Evolutionary conservation across 2,797 vertebrate genomes (phyloP), one percentile per base, ranked within the genome.

Genomic region (Mareca strepera): DNA sequence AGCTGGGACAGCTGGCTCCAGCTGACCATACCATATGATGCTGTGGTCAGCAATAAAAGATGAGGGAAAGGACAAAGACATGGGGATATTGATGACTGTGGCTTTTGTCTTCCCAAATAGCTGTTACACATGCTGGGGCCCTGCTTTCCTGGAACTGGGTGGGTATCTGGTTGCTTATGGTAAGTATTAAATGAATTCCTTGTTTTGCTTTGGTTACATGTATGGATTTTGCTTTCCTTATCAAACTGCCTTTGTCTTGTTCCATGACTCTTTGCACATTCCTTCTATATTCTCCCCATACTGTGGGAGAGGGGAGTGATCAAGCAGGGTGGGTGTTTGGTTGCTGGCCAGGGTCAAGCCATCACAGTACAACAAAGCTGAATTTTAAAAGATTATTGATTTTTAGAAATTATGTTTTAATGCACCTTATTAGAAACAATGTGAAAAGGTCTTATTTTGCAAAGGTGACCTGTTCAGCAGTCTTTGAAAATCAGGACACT

Each of bases 311-410:
- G 5, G 12, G 1, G 4, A 77, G 13, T 26, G 50, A 21, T n/a
- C 2, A 17, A 80, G 28, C 2, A 4, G 28, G 6, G 28, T 59
- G 25, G 39, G 16, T 62, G 31, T 43, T 80, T 44, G 7, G 16
- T 50, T 52, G 6, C n/a, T 64, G n/a, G 7, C 35, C 0, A 0
- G 12, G 17, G 4, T 63, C 31, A 43, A 35, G 28, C 4, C 26
- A 39, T 16, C 23, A 74, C 4, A 11, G 7, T 11, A 17, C 46
- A 86, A 41, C 1, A 28, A 86, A 69, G 3, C 1, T 39, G 43
- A 58, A 79, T 80, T 80, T 44, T 43, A 39, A 39, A 41, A 68
- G 55, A 18, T 11, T 35, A 39, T 7, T 69, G 28, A 20, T 73
- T 93, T 62, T 62, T 48, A 50, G 43, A 76, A 85, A 33, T 50